Evolutionary conservation across 2,888 invertebrate genomes (phyloP).

Genomic region (Ariolimax columbianus): DNA sequence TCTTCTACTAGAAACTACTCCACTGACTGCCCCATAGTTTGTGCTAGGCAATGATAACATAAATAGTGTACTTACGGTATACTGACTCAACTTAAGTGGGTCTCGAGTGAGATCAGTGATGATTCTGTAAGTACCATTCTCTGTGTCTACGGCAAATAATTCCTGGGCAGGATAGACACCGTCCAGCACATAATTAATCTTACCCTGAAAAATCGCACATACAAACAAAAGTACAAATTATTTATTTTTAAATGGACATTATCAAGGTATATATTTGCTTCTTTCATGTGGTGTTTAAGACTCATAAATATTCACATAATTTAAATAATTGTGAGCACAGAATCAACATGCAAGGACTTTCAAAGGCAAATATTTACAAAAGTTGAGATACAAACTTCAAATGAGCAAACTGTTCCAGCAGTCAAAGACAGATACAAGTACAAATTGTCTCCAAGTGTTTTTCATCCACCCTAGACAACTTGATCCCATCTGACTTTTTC

Average conservation of each 20-base stretch:
- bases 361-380: too few species aligned
- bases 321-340: not conserved
- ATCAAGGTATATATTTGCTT: not conserved
- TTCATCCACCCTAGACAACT: too few species aligned
- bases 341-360: not conserved
- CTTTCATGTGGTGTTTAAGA: too few species aligned
- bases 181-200: slow-evolving; percentile 61
- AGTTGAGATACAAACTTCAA: too few species aligned
- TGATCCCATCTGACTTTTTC: too few species aligned
- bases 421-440: too few species aligned
- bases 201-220: slow-evolving; percentile 59
- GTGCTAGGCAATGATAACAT: not conserved
- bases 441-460: too few species aligned
- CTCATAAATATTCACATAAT: too few species aligned
- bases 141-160: slow-evolving; percentile 70
- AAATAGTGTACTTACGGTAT: slow-evolving; percentile 62
- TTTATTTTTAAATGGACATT: not conserved
- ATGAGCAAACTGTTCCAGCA: too few species aligned
- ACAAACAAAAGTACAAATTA: not conserved
- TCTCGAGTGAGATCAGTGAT: slow-evolving; percentile 66
- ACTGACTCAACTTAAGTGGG: slow-evolving; percentile 57
- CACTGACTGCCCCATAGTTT: too few species aligned
- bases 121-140: slow-evolving; percentile 64
- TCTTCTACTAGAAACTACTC: too few species aligned
- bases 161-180: slow-evolving; percentile 63